Evolutionary conservation across 2,888 invertebrate genomes (phyloP).

Genomic region (Polydrusus pterygomalis): DNA sequence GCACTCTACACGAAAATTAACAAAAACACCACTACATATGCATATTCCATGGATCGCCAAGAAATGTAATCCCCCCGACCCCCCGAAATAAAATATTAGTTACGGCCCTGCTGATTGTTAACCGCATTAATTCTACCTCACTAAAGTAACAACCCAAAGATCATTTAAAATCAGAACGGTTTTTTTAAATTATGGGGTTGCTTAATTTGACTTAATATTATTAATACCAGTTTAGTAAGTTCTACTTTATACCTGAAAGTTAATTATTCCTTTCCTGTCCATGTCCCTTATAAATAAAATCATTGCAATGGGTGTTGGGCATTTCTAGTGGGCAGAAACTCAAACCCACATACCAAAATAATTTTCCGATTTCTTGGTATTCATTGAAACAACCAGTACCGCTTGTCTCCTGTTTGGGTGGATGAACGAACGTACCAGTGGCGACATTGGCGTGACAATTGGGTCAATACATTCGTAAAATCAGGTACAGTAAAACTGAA

Average conservation of each 20-base stretch:
- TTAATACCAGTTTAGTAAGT: neutral
- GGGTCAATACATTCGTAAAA: neutral
- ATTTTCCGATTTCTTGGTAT: constrained; percentile 57
- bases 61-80: too few species aligned
- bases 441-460: constrained; percentile 36
- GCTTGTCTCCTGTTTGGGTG: constrained; percentile 49
- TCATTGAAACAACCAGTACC: constrained; percentile 52
- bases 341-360: constrained; percentile 56
- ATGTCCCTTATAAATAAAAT: constrained; percentile 52
- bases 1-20: too few species aligned
- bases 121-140: too few species aligned
- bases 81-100: too few species aligned
- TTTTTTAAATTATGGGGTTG: too few species aligned
- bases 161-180: too few species aligned
- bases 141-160: too few species aligned
- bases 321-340: constrained; percentile 54
- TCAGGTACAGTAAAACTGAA: neutral
- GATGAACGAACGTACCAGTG: constrained; percentile 27
- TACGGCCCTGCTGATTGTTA: too few species aligned
- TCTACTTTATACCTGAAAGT: constrained; percentile 29
- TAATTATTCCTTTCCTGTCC: constrained; percentile 51
- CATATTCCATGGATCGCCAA: too few species aligned
- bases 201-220: too few species aligned
- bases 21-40: too few species aligned
- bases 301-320: constrained; percentile 52